These are phyloP conservation scores for Cepaea nemoralis DNA, from an alignment of 1,140 invertebrate genomes.

Conservation along the genomic window DNA sequence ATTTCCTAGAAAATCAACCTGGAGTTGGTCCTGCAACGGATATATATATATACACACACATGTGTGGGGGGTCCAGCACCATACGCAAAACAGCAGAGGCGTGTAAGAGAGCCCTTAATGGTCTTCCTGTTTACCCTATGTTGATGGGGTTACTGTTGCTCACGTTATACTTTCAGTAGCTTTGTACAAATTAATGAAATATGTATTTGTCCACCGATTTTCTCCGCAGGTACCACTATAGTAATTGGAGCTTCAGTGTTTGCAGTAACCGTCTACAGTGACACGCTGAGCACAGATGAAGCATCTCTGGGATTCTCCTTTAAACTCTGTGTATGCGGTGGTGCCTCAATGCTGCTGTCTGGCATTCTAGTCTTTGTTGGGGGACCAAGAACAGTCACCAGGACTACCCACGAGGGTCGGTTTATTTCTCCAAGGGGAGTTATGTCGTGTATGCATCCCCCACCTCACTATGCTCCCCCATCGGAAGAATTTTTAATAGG, in stretches of 20 bases:
- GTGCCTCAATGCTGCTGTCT: neutral
- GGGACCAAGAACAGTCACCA: neutral
- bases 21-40: too few species aligned
- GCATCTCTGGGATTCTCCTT: neutral
- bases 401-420: neutral
- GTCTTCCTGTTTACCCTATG: too few species aligned
- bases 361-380: slow-evolving; percentile 3
- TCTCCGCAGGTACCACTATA: neutral
- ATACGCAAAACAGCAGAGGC: too few species aligned
- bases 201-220: too few species aligned
- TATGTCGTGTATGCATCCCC: neutral
- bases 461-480: neutral
- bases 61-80: too few species aligned
- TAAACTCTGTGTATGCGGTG: neutral
- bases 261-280: neutral
- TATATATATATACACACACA: too few species aligned
- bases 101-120: too few species aligned
- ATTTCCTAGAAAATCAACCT: too few species aligned
- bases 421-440: neutral
- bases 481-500: neutral
- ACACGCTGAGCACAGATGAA: neutral
- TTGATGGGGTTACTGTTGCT: too few species aligned
- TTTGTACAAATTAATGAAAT: too few species aligned
- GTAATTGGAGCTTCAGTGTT: neutral
- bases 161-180: too few species aligned